Percentiles rank a stretch among this genome's conserved stretches.
Conservation (phyloP, 2,797 vertebrate species). For the Sebastes hubbsi region DNA sequence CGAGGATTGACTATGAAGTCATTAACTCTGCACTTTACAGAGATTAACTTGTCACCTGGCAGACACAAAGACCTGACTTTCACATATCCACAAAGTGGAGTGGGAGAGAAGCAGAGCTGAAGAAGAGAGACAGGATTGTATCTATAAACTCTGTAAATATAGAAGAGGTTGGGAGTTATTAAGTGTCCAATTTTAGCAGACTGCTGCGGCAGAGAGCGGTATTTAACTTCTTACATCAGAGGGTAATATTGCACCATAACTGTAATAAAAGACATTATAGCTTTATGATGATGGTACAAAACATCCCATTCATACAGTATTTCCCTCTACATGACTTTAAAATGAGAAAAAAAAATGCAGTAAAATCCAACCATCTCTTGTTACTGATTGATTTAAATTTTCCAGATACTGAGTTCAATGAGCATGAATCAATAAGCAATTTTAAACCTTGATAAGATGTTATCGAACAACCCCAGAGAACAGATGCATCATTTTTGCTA, state of each 20-base stretch:
- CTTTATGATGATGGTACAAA: background rate
- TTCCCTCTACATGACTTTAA: constrained; percentile 7
- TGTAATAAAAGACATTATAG: background rate
- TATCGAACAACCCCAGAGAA: constrained; percentile 62
- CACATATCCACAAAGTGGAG: constrained; percentile 49
- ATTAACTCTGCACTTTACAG: constrained; percentile 74
- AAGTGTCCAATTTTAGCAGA: background rate
- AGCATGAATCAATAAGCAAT: constrained; percentile 85
- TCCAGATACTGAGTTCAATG: constrained; percentile 73
- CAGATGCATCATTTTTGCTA: constrained; percentile 53
- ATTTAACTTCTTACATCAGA: background rate
- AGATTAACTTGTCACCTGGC: constrained; percentile 78
- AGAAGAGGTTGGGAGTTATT: constrained; percentile 6
- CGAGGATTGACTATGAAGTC: constrained; percentile 63
- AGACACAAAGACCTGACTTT: constrained; percentile 52
- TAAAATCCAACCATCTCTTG: constrained; percentile 25
- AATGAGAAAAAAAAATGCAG: background rate
- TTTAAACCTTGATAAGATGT: constrained; percentile 79
- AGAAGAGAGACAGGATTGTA: constrained; percentile 14
- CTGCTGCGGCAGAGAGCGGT: background rate
- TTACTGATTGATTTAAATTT: constrained; percentile 76
- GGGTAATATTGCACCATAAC: background rate
- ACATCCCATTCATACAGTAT: background rate
- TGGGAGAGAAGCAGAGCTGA: constrained; percentile 6
- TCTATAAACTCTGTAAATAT: constrained; percentile 21